These are phyloP conservation scores for Zaprionus capensis DNA, from an alignment of 1,140 invertebrate species.

Conservation along the genomic window DNA sequence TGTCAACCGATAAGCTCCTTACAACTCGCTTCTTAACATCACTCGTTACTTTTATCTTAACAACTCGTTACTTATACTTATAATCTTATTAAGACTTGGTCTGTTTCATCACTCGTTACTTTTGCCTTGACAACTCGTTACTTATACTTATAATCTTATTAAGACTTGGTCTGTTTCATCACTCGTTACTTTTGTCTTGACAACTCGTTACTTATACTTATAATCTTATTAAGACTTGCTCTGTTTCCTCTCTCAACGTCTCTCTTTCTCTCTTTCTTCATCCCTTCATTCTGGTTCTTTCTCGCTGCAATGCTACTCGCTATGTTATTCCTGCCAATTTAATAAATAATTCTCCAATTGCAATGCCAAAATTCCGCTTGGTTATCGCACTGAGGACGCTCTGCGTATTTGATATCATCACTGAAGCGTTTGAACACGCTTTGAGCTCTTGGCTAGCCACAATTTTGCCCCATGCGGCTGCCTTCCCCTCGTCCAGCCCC, in stretches of 20 bases:
- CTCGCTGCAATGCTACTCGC: background rate
- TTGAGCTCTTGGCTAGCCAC: conserved; percentile 65
- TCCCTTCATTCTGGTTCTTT: too few species aligned
- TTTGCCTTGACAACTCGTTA: background rate
- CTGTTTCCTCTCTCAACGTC: background rate
- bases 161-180: too few species aligned
- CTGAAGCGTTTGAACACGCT: conserved; percentile 57
- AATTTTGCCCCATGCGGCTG: conserved; percentile 72
- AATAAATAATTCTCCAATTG: conserved; percentile 3
- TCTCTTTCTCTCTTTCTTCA: background rate
- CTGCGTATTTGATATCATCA: conserved; percentile 48
- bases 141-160: background rate
- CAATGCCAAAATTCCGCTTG: background rate
- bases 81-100: too few species aligned
- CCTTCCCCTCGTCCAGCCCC: background rate
- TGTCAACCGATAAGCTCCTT: too few species aligned
- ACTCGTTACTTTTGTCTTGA: too few species aligned
- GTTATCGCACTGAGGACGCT: background rate
- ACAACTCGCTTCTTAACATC: background rate
- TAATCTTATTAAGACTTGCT: background rate
- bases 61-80: background rate
- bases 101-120: too few species aligned
- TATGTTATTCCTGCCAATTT: background rate
- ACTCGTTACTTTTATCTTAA: background rate
- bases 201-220: background rate